Conservation (phyloP, 2,113 vertebrate species). For the Colinus virginianus region DNA sequence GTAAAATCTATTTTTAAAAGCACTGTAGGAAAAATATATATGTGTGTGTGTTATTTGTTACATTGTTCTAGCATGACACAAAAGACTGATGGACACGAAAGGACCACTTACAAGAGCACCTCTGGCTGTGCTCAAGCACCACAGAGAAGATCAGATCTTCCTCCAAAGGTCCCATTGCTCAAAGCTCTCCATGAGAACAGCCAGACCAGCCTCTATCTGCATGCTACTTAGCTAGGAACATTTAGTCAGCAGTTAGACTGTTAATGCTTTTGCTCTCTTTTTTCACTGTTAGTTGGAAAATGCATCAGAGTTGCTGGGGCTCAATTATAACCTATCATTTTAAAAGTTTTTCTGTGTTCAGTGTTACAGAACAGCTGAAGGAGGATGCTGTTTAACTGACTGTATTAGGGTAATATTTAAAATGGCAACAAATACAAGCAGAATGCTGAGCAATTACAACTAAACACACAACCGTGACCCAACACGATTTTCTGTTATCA, state of each 20-base stretch:
- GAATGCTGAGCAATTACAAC: neutral
- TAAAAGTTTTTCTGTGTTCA: neutral
- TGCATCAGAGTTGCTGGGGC: neutral
- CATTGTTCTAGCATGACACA: neutral
- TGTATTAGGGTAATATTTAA: neutral
- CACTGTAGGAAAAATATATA: neutral
- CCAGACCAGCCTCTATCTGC: neutral
- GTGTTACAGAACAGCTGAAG: neutral
- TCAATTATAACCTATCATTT: neutral
- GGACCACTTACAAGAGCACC: neutral
- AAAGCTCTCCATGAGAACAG: neutral
- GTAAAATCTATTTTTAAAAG: constrained; percentile 1
- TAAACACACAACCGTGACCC: neutral
- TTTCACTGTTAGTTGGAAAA: neutral
- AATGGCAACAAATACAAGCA: neutral
- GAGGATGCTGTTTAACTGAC: neutral
- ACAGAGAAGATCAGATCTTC: neutral
- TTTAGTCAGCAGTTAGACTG: neutral
- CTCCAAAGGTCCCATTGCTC: neutral
- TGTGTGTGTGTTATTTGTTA: neutral
- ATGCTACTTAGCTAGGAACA: neutral
- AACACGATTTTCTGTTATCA: neutral
- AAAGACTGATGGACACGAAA: neutral
- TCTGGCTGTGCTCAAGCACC: neutral
- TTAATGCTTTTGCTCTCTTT: neutral